These are phyloP conservation scores for Archips crataeganus DNA, from an alignment of 2,888 invertebrate species.

Conservation along the genomic window DNA sequence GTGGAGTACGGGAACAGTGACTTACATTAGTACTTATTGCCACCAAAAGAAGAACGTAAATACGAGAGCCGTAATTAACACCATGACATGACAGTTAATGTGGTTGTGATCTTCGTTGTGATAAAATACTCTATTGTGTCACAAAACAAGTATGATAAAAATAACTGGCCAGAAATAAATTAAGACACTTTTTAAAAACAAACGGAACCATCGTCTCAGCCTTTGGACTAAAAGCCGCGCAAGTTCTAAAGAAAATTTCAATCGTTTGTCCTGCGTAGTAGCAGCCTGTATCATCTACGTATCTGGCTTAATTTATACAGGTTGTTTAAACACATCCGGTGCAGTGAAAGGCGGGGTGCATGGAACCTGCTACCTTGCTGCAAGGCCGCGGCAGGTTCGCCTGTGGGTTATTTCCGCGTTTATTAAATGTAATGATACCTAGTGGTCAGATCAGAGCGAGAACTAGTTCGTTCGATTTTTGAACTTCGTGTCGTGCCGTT, in stretches of 20 bases:
- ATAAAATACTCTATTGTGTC: too few species aligned
- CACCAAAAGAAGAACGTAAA: too few species aligned
- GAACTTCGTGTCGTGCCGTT: too few species aligned
- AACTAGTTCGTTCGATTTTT: conserved; percentile 1
- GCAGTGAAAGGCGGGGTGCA: conserved; percentile 42
- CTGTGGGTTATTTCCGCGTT: conserved; percentile 34
- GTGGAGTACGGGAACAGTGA: too few species aligned
- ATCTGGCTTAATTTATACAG: not conserved
- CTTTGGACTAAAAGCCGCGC: too few species aligned
- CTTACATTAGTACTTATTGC: too few species aligned
- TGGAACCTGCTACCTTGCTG: conserved; percentile 40
- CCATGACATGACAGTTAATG: too few species aligned
- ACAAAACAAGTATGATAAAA: too few species aligned
- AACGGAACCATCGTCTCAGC: not conserved
- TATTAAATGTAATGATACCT: conserved; percentile 23
- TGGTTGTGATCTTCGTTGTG: too few species aligned
- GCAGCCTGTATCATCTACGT: not conserved
- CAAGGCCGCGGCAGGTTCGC: conserved; percentile 32
- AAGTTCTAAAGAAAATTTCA: not conserved
- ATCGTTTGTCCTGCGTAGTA: not conserved
- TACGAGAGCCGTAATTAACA: too few species aligned
- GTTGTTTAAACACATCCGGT: conserved; percentile 20
- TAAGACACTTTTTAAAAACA: not conserved
- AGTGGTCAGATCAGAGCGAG: conserved; percentile 19
- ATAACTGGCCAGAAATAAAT: too few species aligned